These are phyloP conservation scores for Henricia sp. DNA, from an alignment of 53 echinoderm and acorn worm genomes.

Conservation along the genomic window DNA sequence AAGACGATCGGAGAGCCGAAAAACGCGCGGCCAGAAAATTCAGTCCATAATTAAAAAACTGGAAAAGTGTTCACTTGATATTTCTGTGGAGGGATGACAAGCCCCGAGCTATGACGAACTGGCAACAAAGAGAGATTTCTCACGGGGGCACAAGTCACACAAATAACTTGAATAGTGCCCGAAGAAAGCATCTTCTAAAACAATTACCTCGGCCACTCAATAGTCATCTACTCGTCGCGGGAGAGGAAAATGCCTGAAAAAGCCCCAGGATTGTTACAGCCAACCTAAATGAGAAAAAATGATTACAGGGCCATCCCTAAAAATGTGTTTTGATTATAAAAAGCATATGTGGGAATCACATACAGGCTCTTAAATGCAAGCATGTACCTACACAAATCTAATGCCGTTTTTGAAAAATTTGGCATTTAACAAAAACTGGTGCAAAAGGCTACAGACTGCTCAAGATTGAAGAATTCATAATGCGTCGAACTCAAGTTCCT, in stretches of 20 bases:
- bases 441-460: no score
- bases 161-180: slow-evolving; percentile 63
- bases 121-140: slow-evolving; percentile 42
- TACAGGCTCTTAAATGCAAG: not conserved
- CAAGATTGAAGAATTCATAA: no score
- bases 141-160: slow-evolving; percentile 68
- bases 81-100: slow-evolving; percentile 61
- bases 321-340: not conserved
- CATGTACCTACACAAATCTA: no score
- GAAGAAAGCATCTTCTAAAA: slow-evolving; percentile 60
- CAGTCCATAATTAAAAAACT: slow-evolving; percentile 75
- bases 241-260: slow-evolving; percentile 26
- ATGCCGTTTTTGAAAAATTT: no score
- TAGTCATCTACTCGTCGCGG: slow-evolving; percentile 1
- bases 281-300: slow-evolving; percentile 11
- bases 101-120: slow-evolving; percentile 50
- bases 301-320: not conserved
- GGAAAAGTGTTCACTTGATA: slow-evolving; percentile 68
- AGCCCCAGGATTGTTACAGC: slow-evolving; percentile 17
- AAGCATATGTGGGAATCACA: not conserved
- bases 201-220: slow-evolving; percentile 46
- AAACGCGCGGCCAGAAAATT: slow-evolving; percentile 54
- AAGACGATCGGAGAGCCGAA: slow-evolving; percentile 45
- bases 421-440: no score
- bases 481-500: no score